Base-by-base conservation (phyloP, 2,113 vertebrate species). In the Phalacrocorax carbo region DNA sequence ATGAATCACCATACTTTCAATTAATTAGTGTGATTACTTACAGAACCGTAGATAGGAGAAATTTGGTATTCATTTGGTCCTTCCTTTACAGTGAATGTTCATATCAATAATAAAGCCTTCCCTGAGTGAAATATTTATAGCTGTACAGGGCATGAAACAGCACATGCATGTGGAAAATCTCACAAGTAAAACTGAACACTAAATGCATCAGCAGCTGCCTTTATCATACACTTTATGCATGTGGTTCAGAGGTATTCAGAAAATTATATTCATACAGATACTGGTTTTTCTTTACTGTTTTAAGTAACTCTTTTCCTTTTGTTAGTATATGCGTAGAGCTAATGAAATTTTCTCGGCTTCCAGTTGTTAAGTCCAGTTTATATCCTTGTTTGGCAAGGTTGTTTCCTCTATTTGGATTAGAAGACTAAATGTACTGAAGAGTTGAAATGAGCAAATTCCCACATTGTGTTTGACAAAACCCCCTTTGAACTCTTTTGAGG, bases 11-110 rank as follows among this genome's bases (percentile, higher is more conserved):
- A 40, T 68, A 51, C 22, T 68, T 88, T 38, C 60, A 86, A 16
- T 86, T 96, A 96, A 75, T 91, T 86, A 72, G 48, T 68, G 38
- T 75, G 60, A 95, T 88, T 86, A 77, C 38, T 32, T 81, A 62
- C 88, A 55, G 73, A 81, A 34, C 52, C 78, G 62, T 62, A 83
- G 38, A 49, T 46, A 55, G n/a, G 27, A 64, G 29, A 70, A 88
- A 58, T 68, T n/a, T 79, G 61, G 23, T 88, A 87, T 66, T 93
- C 34, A 32, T 71, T 85, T 90, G 34, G 19, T 77, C 91, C 66
- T 92, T 88, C 68, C 70, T 92, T 90, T 96, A 84, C 62, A 70
- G 36, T 79, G 71, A 86, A 80, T 82, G 55, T 77, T 82, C 22
- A 7, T 82, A 48, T 61, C 36, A 49, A 32, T 62, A 82, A 66